A percentile compares a stretch with the other conserved stretches of the same genome.
These are phyloP conservation scores for Alaudala cheleensis DNA, from an alignment of 2,113 vertebrate species.

Conservation along the genomic window DNA sequence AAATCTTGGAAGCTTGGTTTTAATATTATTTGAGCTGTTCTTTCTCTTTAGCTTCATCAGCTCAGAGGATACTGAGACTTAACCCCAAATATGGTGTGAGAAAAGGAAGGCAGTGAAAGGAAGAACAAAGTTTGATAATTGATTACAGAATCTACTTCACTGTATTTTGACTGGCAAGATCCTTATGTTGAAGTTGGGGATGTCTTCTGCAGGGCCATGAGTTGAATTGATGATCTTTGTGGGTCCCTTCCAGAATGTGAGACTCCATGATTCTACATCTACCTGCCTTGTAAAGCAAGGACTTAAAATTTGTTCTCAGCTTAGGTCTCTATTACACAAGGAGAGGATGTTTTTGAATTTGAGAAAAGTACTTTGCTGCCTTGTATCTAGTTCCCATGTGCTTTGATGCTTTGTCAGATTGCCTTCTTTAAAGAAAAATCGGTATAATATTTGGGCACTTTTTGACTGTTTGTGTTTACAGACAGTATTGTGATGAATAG, in stretches of 20 bases:
- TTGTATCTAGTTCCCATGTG: not conserved
- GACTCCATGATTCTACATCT: not conserved
- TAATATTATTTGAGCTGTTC: not conserved
- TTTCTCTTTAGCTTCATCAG: not conserved
- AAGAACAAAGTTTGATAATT: not conserved
- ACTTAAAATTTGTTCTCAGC: not conserved
- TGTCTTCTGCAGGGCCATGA: not conserved
- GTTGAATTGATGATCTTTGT: not conserved
- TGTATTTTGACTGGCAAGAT: not conserved
- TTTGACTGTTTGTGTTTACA: not conserved
- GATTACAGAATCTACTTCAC: not conserved
- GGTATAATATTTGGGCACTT: not conserved
- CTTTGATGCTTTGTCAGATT: not conserved
- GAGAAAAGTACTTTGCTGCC: not conserved
- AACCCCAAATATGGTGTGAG: not conserved
- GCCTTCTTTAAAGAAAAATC: not conserved
- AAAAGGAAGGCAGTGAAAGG: not conserved
- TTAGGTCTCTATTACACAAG: not conserved
- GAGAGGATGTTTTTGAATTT: not conserved
- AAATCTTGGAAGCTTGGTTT: accelerated
- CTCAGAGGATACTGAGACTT: not conserved
- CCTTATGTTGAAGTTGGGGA: not conserved
- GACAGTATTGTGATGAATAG: not conserved
- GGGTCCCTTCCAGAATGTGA: not conserved
- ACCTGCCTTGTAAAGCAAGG: not conserved